A percentile compares a stretch with the other conserved stretches of the same genome.
Conservation (phyloP, 2,113 vertebrate species). For the Pachyramphus minor region DNA sequence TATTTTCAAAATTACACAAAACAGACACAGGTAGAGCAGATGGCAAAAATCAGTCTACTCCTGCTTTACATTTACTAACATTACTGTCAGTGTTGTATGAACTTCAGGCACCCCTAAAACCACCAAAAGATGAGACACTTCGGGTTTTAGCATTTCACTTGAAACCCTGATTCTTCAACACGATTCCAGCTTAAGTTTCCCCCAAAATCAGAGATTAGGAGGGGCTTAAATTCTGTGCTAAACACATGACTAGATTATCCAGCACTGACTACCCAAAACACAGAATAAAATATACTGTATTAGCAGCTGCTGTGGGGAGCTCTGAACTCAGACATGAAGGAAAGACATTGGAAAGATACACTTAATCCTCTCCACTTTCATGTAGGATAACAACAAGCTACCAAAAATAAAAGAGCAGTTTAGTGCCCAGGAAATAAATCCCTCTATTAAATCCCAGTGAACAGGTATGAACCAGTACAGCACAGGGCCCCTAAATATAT, state of each 20-base stretch:
- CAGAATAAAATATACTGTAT: background rate
- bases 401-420: slow-evolving; percentile 60
- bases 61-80: background rate
- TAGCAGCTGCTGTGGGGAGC: slow-evolving; percentile 32
- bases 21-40: background rate
- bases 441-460: background rate
- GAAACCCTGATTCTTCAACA: background rate
- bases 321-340: background rate
- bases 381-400: slow-evolving; percentile 22
- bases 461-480: background rate
- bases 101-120: background rate
- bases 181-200: background rate
- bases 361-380: slow-evolving; percentile 64
- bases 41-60: background rate
- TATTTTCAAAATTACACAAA: slow-evolving; percentile 1
- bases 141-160: background rate
- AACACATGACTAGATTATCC: background rate
- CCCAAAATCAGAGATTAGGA: background rate
- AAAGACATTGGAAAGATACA: slow-evolving; percentile 50
- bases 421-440: background rate
- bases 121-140: background rate
- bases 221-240: background rate
- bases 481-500: background rate
- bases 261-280: background rate
- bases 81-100: background rate